These are phyloP conservation scores for Atractosteus spatula DNA, from an alignment of 2,113 vertebrate species.

Conservation along the genomic window DNA sequence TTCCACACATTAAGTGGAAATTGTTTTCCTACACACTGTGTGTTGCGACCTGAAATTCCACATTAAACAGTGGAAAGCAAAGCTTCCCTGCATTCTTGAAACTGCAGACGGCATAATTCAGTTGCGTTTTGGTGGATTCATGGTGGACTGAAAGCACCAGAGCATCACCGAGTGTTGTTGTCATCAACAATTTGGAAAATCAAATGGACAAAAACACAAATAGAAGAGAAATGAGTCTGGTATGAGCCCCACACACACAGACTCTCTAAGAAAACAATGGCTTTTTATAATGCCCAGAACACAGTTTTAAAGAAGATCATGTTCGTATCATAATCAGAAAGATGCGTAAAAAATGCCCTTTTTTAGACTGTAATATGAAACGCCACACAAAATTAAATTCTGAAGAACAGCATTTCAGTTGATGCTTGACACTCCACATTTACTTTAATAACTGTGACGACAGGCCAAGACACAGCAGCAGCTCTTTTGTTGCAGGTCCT, in stretches of 20 bases:
- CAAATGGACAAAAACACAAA: too few relatives aligned
- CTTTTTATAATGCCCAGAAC: conserved; percentile 1
- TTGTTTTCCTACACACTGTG: too few relatives aligned
- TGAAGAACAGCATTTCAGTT: neutral
- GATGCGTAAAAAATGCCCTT: neutral
- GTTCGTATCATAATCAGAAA: too few relatives aligned
- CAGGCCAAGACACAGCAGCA: conserved; percentile 9
- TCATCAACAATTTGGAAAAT: too few relatives aligned
- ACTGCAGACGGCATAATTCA: too few relatives aligned
- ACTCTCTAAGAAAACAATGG: too few relatives aligned
- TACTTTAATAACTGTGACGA: conserved; percentile 2
- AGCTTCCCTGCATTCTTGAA: neutral
- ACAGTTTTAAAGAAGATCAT: neutral
- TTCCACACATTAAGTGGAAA: conserved; percentile 9
- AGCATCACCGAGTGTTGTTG: too few relatives aligned
- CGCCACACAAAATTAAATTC: neutral
- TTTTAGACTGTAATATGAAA: neutral
- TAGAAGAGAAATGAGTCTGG: too few relatives aligned
- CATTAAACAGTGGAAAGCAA: neutral
- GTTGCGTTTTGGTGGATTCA: too few relatives aligned
- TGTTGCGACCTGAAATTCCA: too few relatives aligned
- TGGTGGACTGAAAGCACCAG: too few relatives aligned
- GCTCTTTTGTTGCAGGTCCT: neutral
- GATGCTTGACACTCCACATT: neutral
- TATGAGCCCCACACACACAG: too few relatives aligned